Base-by-base conservation (phyloP, 1,140 invertebrate genomes). In the Samia ricini region DNA sequence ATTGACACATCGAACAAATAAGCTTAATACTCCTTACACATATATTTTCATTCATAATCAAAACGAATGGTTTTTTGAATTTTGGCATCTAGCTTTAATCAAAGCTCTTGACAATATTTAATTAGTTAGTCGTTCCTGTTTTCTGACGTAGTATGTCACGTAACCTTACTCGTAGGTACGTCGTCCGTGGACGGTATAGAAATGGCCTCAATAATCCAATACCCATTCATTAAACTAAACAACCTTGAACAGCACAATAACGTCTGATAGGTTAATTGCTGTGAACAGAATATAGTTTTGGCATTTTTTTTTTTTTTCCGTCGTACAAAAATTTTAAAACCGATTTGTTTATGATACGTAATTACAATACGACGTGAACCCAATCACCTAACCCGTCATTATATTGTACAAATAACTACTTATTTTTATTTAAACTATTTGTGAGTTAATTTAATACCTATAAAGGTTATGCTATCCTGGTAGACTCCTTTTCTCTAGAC, bases 211-310 rank as follows among this genome's bases (percentile, higher is more conserved):
- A 54, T 50, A 56, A n/a, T n/a, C n/a, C n/a, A n/a, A n/a, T n/a
- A 72, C 61, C 56, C 60, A 75, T 71, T 68, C 63, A 72, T 77
- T 75, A 71, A 24, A 18, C 7, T 15, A 15, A 42, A 33, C 67
- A 73, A 74, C 77, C 77, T 79, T 76, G 72, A 74, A 56, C 69
- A 71, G 65, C 71, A 79, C 51, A 79, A 77, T 76, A 77, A 71
- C 68, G 67, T 61, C 68, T 87, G 86, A 89, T 89, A 85, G 83
- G 84, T 85, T 88, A 89, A 89, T 89, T 88, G 85, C 81, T 79
- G 72, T 64, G 77, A 77, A 79, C 77, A 77, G 83, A 82, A 83
- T 84, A 84, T n/a, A 73, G 70, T 88, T 87, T 87, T 85, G 77
- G 83, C 81, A 74, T 77, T 83, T 88, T 86, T 88, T 85, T 85